Conservation (phyloP, 2,797 vertebrate genomes). For the Trachurus trachurus region DNA sequence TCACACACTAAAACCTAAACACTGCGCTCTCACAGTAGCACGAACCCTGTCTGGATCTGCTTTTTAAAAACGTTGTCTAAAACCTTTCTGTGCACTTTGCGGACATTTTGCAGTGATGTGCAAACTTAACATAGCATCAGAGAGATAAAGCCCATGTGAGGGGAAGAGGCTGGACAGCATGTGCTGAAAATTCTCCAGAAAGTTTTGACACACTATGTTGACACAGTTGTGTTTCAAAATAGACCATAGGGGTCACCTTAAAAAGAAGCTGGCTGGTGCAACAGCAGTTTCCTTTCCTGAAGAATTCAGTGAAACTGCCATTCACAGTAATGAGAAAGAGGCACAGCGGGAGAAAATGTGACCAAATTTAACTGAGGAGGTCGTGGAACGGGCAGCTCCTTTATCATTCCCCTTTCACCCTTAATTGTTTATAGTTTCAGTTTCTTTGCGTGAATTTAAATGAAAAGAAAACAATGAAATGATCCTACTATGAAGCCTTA, state of each 20-base stretch:
- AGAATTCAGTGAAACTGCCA: background rate
- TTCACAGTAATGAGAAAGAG: background rate
- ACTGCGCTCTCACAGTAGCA: constrained; percentile 6
- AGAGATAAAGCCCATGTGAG: constrained; percentile 8
- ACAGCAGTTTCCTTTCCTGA: constrained; percentile 8
- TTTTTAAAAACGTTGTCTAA: background rate
- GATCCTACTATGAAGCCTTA: background rate
- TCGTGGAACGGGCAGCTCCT: background rate
- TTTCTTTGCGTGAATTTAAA: background rate
- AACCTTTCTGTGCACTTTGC: background rate
- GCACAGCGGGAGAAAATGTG: background rate
- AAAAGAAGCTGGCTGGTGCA: constrained; percentile 50
- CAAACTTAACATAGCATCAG: background rate
- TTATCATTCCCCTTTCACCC: background rate
- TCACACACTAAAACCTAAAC: constrained; percentile 62
- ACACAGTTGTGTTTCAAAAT: constrained; percentile 67
- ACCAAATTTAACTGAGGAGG: background rate
- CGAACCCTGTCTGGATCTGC: background rate
- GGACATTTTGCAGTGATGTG: background rate
- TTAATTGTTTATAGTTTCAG: background rate
- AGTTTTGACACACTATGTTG: constrained; percentile 70
- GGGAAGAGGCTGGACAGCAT: constrained; percentile 35
- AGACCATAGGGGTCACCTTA: constrained; percentile 24
- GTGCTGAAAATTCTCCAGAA: constrained; percentile 71
- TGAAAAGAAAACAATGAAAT: background rate